Evolutionary conservation across 53 echinoderm and acorn worm genomes (phyloP).

Genomic region (Pentamera pediparva): DNA sequence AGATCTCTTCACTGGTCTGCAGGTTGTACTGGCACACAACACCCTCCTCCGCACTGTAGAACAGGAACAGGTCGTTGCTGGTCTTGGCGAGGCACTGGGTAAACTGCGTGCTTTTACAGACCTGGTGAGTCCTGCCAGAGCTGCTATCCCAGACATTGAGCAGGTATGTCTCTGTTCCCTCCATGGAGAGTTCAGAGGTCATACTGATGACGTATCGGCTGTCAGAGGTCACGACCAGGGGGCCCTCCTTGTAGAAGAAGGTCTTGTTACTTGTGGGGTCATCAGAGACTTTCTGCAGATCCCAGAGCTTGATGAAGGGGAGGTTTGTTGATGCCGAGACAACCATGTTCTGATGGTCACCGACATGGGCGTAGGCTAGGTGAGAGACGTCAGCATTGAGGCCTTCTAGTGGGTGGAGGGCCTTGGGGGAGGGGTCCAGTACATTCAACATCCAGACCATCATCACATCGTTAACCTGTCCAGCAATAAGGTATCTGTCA

Average conservation of each 20-base stretch:
- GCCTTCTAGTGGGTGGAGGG: constrained; percentile 68
- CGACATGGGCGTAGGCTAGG: constrained; percentile 28
- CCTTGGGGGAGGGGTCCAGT: background rate
- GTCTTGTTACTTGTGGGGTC: constrained; percentile 8
- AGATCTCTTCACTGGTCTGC: background rate
- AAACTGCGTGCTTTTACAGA: background rate
- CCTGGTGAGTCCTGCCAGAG: constrained; percentile 6
- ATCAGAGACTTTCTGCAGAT: constrained; percentile 25
- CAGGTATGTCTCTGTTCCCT: background rate
- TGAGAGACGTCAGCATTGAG: constrained; percentile 82
- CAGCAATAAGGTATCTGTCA: constrained; percentile 21
- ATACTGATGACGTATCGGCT: constrained; percentile 15
- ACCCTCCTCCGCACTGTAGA: constrained; percentile 16
- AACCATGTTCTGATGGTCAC: constrained; percentile 51
- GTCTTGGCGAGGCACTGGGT: constrained; percentile 11
- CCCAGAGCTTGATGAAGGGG: constrained; percentile 96
- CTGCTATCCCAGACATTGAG: constrained; percentile 20
- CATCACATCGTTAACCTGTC: constrained; percentile 26
- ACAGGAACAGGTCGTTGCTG: constrained; percentile 2
- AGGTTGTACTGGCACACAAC: constrained; percentile 16
- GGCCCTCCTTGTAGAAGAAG: constrained; percentile 27
- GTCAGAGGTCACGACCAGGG: constrained; percentile 15
- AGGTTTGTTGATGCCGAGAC: constrained; percentile 77
- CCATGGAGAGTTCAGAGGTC: constrained; percentile 12
- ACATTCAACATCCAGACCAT: constrained; percentile 23